Conservation (phyloP, 2,797 vertebrate species). For the Oreortyx pictus region DNA sequence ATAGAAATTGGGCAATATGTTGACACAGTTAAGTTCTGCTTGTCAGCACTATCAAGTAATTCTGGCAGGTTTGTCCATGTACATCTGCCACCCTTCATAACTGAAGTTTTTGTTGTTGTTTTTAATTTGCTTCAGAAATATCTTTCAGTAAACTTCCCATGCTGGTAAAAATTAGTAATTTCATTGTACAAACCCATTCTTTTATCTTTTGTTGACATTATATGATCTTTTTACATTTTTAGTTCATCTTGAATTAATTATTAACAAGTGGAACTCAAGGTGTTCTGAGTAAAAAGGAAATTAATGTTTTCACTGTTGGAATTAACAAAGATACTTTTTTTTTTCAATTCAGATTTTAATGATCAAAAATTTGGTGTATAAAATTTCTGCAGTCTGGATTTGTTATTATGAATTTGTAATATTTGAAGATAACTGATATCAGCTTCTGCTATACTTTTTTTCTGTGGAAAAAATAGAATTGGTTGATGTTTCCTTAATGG, state of each 20-base stretch:
- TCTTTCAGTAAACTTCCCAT: background rate
- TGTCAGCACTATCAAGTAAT: conserved; percentile 48
- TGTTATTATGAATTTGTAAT: background rate
- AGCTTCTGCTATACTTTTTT: background rate
- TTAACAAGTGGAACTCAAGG: background rate
- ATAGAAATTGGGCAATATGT: conserved; percentile 30
- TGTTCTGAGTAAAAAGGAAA: background rate
- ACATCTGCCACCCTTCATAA: conserved; percentile 24
- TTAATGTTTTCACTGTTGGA: background rate
- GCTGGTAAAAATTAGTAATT: background rate
- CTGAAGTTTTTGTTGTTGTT: background rate
- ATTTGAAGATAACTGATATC: background rate
- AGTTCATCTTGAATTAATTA: background rate
- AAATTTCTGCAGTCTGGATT: background rate
- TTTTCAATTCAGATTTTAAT: background rate
- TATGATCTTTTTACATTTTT: background rate
- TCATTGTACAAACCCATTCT: background rate
- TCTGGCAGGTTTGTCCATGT: conserved; percentile 30
- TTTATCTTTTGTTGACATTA: background rate
- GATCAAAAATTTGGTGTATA: background rate
- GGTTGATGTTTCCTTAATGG: background rate
- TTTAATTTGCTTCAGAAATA: conserved; percentile 35
- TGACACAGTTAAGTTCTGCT: conserved; percentile 52
- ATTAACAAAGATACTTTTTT: background rate
- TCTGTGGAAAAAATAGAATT: background rate